Evolutionary conservation across 2,797 vertebrate species (phyloP).

Genomic region (Chaenodraco wilsoni): DNA sequence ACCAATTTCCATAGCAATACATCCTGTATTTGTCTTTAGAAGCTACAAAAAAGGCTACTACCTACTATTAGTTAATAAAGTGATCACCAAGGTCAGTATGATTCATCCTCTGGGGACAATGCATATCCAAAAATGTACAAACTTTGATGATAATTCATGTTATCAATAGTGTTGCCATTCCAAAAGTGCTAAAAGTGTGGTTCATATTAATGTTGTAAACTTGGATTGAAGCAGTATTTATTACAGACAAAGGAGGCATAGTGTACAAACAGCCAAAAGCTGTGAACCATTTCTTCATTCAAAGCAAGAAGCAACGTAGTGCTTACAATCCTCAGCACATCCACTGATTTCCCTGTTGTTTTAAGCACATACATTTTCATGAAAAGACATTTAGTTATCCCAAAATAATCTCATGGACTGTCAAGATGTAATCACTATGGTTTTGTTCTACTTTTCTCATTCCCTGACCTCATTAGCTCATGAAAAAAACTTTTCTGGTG

Average conservation of each 20-base stretch:
- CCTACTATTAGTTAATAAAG: background rate
- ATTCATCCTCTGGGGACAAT: background rate
- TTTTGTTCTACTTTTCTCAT: conserved; percentile 76
- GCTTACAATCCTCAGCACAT: conserved; percentile 10
- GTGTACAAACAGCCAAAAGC: background rate
- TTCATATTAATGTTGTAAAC: conserved; percentile 6
- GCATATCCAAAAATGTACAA: background rate
- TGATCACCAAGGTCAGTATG: background rate
- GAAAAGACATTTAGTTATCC: conserved; percentile 42
- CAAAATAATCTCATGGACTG: conserved; percentile 57
- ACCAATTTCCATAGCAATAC: background rate
- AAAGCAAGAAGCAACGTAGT: conserved; percentile 18
- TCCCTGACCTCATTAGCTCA: conserved; percentile 73
- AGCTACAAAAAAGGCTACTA: background rate
- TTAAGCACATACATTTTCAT: conserved; percentile 51
- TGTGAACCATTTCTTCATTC: conserved; percentile 9
- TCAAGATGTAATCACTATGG: conserved; percentile 68
- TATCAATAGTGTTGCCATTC: background rate
- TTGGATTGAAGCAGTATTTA: conserved; percentile 18
- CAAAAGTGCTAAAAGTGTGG: no score
- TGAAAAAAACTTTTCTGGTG: conserved; percentile 39
- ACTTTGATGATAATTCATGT: background rate
- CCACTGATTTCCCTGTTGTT: conserved; percentile 27
- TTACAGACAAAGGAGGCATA: conserved; percentile 10
- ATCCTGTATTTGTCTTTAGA: background rate